phyloP scores from a whole-genome alignment of 2,113 vertebrate genomes.

The Bos indicus region DNA sequence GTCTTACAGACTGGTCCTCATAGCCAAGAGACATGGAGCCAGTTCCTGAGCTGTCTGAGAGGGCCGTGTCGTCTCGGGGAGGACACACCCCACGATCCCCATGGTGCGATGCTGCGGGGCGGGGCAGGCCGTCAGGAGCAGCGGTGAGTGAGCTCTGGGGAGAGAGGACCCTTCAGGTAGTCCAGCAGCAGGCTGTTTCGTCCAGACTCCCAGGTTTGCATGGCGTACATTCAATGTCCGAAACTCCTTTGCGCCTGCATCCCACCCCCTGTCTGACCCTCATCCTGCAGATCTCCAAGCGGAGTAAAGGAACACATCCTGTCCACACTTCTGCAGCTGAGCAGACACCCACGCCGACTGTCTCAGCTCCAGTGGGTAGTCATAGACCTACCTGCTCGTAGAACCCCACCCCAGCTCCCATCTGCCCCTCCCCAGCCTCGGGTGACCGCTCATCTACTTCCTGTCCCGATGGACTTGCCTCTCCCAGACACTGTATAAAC shows the following conservation, averaged over 20 bases:
- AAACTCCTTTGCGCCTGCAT: neutral
- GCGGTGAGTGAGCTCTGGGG: neutral
- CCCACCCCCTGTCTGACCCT: no score
- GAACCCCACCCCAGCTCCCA: accelerated
- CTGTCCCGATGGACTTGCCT: neutral
- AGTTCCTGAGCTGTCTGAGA: neutral
- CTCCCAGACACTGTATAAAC: neutral
- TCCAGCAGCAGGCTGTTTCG: neutral
- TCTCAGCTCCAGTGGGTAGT: neutral
- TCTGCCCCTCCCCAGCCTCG: neutral
- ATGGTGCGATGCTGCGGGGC: neutral
- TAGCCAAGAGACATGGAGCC: neutral
- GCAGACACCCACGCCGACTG: accelerated
- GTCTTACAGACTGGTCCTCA: no score
- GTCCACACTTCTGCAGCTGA: neutral
- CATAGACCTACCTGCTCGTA: no score
- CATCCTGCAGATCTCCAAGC: neutral
- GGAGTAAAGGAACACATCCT: neutral
- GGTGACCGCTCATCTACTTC: neutral
- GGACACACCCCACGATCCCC: accelerated
- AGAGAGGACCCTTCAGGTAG: no score
- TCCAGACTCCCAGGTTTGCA: neutral
- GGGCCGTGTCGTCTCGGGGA: neutral
- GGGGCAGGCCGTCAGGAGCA: neutral
- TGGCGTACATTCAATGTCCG: accelerated